phyloP scores from a whole-genome alignment of 1,140 invertebrate species.

The Eupristina koningsbergeri region DNA sequence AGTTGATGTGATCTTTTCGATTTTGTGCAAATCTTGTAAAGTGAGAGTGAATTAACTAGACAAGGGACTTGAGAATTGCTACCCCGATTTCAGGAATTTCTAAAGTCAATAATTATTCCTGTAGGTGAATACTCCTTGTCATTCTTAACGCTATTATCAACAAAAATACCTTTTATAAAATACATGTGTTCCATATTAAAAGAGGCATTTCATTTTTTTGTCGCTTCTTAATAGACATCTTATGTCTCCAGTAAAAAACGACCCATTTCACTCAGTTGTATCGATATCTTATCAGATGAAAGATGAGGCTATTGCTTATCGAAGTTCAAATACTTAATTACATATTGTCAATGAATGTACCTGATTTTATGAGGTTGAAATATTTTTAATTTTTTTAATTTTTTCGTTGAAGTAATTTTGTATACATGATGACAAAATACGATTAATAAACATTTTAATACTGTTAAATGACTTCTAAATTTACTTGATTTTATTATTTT shows the following conservation, averaged over 20 bases:
- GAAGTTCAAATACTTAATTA: background rate
- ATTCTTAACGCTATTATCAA: background rate
- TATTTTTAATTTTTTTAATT: too few relatives aligned
- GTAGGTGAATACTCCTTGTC: background rate
- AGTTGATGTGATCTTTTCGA: background rate
- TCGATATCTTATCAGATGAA: background rate
- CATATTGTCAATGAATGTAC: too few relatives aligned
- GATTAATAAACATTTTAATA: too few relatives aligned
- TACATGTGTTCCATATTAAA: background rate
- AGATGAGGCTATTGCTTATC: background rate
- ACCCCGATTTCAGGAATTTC: background rate
- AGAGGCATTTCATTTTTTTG: background rate
- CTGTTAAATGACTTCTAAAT: too few relatives aligned
- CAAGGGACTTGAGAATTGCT: constrained; percentile 5
- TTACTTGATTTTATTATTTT: too few relatives aligned
- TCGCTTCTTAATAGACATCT: background rate
- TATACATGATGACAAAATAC: too few relatives aligned
- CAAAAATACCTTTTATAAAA: constrained; percentile 17
- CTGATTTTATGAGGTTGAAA: too few relatives aligned
- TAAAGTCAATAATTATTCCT: constrained; percentile 13
- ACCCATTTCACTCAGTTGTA: background rate
- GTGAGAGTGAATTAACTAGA: background rate
- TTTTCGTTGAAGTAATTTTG: too few relatives aligned
- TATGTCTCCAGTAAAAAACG: background rate
- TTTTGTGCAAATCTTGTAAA: background rate